Percentiles rank a stretch among this genome's conserved stretches.
These are phyloP conservation scores for Barbus barbus DNA, from an alignment of 2,113 vertebrate species.

Conservation along the genomic window DNA sequence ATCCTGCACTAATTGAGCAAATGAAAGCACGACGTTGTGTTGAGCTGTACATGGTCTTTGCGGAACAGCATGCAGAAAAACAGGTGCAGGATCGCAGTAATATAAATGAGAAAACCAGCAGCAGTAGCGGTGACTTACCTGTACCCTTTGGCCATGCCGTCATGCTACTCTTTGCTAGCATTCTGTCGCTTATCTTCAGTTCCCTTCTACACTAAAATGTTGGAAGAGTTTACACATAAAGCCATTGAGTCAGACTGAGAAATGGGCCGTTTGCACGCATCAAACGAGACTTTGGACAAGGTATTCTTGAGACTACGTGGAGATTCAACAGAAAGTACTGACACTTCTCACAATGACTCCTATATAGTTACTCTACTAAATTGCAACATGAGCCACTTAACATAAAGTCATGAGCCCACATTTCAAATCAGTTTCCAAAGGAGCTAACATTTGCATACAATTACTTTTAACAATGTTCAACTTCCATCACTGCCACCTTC, in stretches of 20 bases:
- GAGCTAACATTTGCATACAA: too few species aligned
- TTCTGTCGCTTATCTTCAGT: constrained; percentile 38
- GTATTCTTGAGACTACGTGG: too few species aligned
- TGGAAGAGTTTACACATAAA: not conserved
- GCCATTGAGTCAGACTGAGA: not conserved
- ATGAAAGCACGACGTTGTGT: constrained; percentile 70
- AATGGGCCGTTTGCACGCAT: not conserved
- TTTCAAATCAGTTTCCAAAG: too few species aligned
- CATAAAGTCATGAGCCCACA: too few species aligned
- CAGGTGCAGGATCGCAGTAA: constrained; percentile 36
- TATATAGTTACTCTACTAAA: too few species aligned
- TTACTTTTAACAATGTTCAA: too few species aligned
- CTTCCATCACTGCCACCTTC: too few species aligned
- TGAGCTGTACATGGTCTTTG: constrained; percentile 68
- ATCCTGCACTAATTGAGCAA: constrained; percentile 74
- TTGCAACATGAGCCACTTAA: too few species aligned
- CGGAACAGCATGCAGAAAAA: constrained; percentile 63
- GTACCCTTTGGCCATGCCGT: not conserved
- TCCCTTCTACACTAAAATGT: constrained; percentile 31
- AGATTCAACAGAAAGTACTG: too few species aligned
- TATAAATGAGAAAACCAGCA: not conserved
- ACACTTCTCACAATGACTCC: too few species aligned
- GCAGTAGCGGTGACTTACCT: not conserved
- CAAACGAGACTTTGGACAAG: not conserved
- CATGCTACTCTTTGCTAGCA: constrained; percentile 22